Evolutionary conservation across 2,797 vertebrate genomes (phyloP).

Genomic region (Toxotes lorentzi): DNA sequence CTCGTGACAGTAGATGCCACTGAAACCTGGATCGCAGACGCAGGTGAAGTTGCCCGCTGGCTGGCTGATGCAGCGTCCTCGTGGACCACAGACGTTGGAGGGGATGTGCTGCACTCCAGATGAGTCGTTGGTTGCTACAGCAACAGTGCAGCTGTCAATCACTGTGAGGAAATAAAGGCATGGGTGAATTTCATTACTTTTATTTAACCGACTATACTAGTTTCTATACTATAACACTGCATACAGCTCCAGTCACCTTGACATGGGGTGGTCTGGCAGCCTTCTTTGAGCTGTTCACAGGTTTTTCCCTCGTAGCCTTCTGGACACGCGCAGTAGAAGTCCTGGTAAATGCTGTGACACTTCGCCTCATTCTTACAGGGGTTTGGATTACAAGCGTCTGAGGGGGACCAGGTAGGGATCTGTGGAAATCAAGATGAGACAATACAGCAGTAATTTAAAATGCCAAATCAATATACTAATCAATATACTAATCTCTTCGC

Average conservation of each 20-base stretch:
- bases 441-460: background rate
- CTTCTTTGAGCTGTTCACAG: slow-evolving; percentile 89
- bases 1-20: slow-evolving; percentile 95
- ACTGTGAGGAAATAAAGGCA: slow-evolving; percentile 74
- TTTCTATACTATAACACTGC: rapidly evolving
- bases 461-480: no score
- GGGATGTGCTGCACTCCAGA: slow-evolving; percentile 86
- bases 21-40: slow-evolving; percentile 93
- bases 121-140: slow-evolving; percentile 87
- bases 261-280: slow-evolving; percentile 90
- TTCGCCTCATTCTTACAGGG: slow-evolving; percentile 92
- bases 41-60: slow-evolving; percentile 95
- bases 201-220: rapidly evolving
- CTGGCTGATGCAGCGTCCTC: slow-evolving; percentile 92
- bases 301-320: slow-evolving; percentile 94
- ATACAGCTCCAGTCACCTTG: slow-evolving; percentile 83
- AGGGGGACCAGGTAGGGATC: slow-evolving; percentile 67
- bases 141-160: slow-evolving; percentile 94
- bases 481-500: no score
- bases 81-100: slow-evolving; percentile 92
- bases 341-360: slow-evolving; percentile 91
- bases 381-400: slow-evolving; percentile 90
- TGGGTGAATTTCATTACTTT: background rate
- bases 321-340: slow-evolving; percentile 96
- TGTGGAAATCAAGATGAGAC: slow-evolving; percentile 12